phyloP scores from a whole-genome alignment of 2,797 vertebrate species.

The Ara ararauna region DNA sequence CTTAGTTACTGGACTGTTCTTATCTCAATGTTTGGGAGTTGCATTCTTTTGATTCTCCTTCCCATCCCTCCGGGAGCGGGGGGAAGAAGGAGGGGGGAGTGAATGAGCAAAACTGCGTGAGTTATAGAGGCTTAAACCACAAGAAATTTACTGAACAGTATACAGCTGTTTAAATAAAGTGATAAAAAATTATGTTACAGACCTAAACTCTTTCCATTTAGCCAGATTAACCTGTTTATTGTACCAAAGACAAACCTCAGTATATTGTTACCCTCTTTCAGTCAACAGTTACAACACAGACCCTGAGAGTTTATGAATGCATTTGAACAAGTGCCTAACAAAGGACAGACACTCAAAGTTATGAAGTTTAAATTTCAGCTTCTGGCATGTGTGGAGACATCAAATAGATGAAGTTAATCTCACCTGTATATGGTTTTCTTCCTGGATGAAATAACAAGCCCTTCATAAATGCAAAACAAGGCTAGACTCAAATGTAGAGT shows the following conservation, averaged over 20 bases:
- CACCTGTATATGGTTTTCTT: constrained; percentile 20
- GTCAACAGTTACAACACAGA: constrained; percentile 35
- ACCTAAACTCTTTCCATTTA: constrained; percentile 20
- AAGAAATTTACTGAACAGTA: not conserved
- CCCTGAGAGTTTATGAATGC: constrained; percentile 7
- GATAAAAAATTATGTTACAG: constrained; percentile 3
- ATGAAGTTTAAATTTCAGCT: constrained; percentile 33
- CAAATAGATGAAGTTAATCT: constrained; percentile 1
- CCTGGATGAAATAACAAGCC: not conserved
- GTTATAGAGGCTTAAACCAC: too few species aligned
- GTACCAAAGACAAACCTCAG: constrained; percentile 22
- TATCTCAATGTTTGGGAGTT: too few species aligned
- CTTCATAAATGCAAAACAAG: constrained; percentile 1
- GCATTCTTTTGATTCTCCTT: too few species aligned
- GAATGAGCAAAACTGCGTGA: too few species aligned
- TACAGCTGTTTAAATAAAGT: constrained; percentile 62
- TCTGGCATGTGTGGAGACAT: constrained; percentile 7
- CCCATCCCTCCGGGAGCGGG: too few species aligned
- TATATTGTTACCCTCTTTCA: constrained; percentile 41
- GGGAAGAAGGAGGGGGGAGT: too few species aligned
- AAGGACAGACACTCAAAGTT: constrained; percentile 13
- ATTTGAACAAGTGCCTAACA: constrained; percentile 14
- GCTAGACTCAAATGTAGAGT: not conserved
- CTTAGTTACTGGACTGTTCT: too few species aligned
- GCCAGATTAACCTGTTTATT: constrained; percentile 62